Conservation (phyloP, 2,113 vertebrate genomes). For the Eurypyga helias region DNA sequence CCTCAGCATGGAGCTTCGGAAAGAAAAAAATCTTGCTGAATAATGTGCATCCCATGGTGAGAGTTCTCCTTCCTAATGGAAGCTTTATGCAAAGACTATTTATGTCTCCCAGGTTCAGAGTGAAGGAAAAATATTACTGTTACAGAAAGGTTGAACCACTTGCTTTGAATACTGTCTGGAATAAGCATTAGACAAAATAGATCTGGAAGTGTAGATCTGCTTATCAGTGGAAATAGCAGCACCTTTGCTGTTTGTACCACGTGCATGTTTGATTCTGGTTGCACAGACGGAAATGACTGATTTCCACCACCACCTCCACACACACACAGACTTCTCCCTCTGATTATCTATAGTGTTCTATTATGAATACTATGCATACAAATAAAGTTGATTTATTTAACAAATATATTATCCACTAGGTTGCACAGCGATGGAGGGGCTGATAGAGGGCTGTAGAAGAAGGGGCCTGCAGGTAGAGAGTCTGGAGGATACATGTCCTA, state of each 20-base stretch:
- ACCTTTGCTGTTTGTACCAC: not conserved
- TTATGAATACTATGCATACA: not conserved
- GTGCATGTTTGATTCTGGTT: not conserved
- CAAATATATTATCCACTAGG: not conserved
- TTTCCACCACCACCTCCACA: fast-evolving
- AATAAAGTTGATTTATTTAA: not conserved
- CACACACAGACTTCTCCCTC: fast-evolving
- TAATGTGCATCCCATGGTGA: not conserved
- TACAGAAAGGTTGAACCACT: not conserved
- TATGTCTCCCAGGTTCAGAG: not conserved
- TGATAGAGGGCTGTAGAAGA: not conserved
- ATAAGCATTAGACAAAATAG: not conserved
- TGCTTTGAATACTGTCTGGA: not conserved
- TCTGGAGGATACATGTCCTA: not conserved
- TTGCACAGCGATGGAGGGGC: not conserved
- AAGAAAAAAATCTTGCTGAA: not conserved
- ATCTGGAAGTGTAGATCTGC: not conserved
- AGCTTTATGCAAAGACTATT: not conserved
- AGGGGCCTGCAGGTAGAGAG: not conserved
- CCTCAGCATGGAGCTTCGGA: not conserved
- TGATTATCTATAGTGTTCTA: not conserved
- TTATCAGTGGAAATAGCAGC: not conserved
- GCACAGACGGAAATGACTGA: not conserved
- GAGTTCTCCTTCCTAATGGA: not conserved
- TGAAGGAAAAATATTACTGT: not conserved